A percentile compares a stretch with the other conserved stretches of the same genome.
phyloP scores from a whole-genome alignment of 2,888 invertebrate genomes.

The Mesorhabditis spiculigera region DNA sequence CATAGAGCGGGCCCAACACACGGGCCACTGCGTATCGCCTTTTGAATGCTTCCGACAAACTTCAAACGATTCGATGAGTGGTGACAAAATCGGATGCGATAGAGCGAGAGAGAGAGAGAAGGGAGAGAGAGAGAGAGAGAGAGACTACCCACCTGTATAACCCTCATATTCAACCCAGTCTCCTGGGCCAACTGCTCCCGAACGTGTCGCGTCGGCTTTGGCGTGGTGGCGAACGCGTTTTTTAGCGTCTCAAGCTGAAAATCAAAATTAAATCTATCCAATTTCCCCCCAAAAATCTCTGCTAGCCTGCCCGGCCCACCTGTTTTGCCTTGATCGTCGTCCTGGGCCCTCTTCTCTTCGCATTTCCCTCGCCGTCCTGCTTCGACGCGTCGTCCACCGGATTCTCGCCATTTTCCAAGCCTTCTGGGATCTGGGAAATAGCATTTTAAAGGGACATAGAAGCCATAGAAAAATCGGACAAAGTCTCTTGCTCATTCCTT shows the following conservation, averaged over 20 bases:
- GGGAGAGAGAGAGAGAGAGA: constrained; percentile 10
- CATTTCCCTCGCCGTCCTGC: constrained; percentile 65
- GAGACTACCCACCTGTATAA: constrained; percentile 81
- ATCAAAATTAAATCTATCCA: not conserved
- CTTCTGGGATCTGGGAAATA: constrained; percentile 16
- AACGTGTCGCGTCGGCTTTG: constrained; percentile 97
- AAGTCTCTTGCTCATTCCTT: too few relatives aligned
- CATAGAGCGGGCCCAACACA: too few relatives aligned
- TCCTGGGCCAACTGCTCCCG: constrained; percentile 98
- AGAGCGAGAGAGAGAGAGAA: constrained; percentile 11
- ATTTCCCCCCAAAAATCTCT: not conserved
- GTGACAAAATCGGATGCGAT: too few relatives aligned
- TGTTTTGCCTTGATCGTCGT: constrained; percentile 99
- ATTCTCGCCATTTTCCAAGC: constrained; percentile 26
- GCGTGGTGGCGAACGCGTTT: constrained; percentile 96
- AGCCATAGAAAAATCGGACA: not conserved
- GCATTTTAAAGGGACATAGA: constrained; percentile 7
- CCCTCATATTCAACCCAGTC: constrained; percentile 98
- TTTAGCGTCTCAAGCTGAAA: constrained; percentile 83
- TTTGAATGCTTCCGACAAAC: too few relatives aligned
- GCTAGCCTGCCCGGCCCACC: constrained; percentile 14
- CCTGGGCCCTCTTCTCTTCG: constrained; percentile 89
- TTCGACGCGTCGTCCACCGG: constrained; percentile 24
- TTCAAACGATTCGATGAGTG: too few relatives aligned
- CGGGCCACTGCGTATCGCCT: too few relatives aligned